These are phyloP conservation scores for Manacus vitellinus DNA, from an alignment of 2,113 vertebrate species.

Conservation along the genomic window DNA sequence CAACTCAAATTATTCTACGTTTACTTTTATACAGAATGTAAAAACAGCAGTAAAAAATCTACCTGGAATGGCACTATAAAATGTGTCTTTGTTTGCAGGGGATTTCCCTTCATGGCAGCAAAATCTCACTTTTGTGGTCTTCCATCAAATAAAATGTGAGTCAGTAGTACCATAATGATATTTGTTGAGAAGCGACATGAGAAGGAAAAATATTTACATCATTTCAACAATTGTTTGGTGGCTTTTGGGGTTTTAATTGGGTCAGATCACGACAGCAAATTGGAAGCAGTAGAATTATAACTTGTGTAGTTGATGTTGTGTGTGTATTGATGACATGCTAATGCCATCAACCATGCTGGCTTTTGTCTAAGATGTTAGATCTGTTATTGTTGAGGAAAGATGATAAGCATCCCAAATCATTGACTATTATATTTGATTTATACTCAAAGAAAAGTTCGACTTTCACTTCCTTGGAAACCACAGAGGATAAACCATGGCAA, in stretches of 20 bases:
- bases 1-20: not conserved
- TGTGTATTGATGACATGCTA: not conserved
- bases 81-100: not conserved
- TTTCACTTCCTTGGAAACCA: not conserved
- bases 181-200: not conserved
- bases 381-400: not conserved
- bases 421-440: not conserved
- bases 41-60: not conserved
- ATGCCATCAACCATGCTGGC: not conserved
- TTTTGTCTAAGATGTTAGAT: not conserved
- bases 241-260: not conserved
- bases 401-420: not conserved
- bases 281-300: not conserved
- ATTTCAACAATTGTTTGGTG: not conserved
- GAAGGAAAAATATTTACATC: not conserved
- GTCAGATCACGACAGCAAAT: not conserved
- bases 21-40: not conserved
- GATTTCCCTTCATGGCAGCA: not conserved
- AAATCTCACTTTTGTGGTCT: not conserved
- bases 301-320: not conserved
- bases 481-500: not conserved
- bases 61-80: not conserved
- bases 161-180: not conserved
- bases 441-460: not conserved
- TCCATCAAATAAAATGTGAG: not conserved